Evolutionary conservation across 2,888 invertebrate genomes (phyloP).

Genomic region (Drosophila barbarae): DNA sequence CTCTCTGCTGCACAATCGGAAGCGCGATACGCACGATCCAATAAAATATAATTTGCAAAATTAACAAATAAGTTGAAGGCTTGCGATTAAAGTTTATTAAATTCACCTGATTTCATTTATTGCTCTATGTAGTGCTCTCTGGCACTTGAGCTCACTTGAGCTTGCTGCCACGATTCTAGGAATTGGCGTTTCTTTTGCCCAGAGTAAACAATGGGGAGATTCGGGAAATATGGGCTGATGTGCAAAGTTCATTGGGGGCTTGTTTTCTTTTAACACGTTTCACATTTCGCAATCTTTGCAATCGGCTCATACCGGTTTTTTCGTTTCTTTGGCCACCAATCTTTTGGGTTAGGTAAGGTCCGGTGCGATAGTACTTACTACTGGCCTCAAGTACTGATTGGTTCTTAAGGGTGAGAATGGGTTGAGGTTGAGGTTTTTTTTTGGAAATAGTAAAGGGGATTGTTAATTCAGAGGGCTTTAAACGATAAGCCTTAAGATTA

Average conservation of each 20-base stretch:
- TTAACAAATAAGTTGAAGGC: conserved; percentile 43
- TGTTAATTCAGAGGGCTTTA: too few relatives aligned
- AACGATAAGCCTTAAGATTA: not conserved
- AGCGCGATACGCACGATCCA: conserved; percentile 38
- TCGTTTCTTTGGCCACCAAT: not conserved
- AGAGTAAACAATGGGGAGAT: conserved; percentile 27
- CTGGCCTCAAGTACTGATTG: conserved; percentile 20
- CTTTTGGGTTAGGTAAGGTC: conserved; percentile 60
- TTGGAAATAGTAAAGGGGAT: not conserved
- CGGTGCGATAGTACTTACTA: conserved; percentile 22
- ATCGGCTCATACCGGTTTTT: conserved; percentile 15
- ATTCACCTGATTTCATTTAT: conserved; percentile 65
- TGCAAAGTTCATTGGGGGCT: conserved; percentile 49
- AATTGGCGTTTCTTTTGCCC: conserved; percentile 17
- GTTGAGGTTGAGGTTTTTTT: not conserved
- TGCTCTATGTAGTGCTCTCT: conserved; percentile 11
- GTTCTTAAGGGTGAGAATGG: conserved; percentile 11
- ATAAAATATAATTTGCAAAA: conserved; percentile 52
- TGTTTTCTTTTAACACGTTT: conserved; percentile 27
- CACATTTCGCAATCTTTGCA: conserved; percentile 28
- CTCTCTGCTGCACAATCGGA: conserved; percentile 26
- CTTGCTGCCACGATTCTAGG: conserved; percentile 20
- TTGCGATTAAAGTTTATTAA: conserved; percentile 60
- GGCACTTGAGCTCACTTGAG: conserved; percentile 21
- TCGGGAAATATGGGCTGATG: conserved; percentile 52